Conservation (phyloP, 2,888 invertebrate genomes). For the Pogonocherus hispidulus region DNA sequence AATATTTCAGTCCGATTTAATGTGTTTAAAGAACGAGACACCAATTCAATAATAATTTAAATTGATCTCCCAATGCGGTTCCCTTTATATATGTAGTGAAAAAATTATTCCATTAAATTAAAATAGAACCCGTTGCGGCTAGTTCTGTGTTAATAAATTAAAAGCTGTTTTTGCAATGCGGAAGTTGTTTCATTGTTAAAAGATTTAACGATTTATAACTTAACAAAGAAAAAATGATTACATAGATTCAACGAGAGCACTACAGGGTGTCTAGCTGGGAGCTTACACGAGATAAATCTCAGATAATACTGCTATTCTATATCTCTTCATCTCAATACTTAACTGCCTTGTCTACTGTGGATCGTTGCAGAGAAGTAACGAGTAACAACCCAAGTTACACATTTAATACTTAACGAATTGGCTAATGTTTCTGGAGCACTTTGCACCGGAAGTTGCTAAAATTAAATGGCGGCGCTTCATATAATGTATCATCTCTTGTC, state of each 20-base stretch:
- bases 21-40: slow-evolving; percentile 10
- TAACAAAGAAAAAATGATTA: too few relatives aligned
- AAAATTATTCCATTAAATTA: neutral
- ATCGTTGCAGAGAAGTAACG: neutral
- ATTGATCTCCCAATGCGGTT: neutral
- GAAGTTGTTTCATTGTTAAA: too few relatives aligned
- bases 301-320: neutral
- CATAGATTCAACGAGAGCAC: too few relatives aligned
- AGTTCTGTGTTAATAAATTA: neutral
- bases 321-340: neutral
- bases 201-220: too few relatives aligned
- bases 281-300: too few relatives aligned
- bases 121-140: neutral
- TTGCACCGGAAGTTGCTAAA: neutral
- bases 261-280: too few relatives aligned
- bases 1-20: slow-evolving; percentile 16
- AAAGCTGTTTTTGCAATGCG: neutral
- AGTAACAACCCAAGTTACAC: neutral
- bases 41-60: slow-evolving; percentile 14
- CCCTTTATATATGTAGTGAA: neutral
- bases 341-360: neutral
- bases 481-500: slow-evolving; percentile 2
- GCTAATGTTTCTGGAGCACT: neutral
- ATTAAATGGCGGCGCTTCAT: neutral
- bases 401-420: neutral